A percentile compares a stretch with the other conserved stretches of the same genome.
These are phyloP conservation scores for Aphodius granarius DNA, from an alignment of 2,888 invertebrate species.

Conservation along the genomic window DNA sequence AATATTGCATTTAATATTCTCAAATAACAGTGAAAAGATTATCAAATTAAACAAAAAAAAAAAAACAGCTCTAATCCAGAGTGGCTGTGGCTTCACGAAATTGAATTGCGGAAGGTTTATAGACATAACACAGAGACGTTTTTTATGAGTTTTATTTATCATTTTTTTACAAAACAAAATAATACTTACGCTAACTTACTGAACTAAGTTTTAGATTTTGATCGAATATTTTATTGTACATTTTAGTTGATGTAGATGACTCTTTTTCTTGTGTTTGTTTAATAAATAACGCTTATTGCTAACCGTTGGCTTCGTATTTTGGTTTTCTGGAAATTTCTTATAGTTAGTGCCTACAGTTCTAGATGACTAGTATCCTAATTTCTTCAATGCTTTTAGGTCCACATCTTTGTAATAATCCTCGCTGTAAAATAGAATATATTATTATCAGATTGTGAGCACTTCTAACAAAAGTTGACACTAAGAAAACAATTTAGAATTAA, in stretches of 20 bases:
- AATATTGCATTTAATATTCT: too few relatives aligned
- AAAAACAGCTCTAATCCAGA: too few relatives aligned
- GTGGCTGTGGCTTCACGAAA: too few relatives aligned
- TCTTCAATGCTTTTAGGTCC: constrained; percentile 84
- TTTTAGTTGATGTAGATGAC: neutral
- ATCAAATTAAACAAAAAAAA: too few relatives aligned
- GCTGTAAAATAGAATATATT: constrained; percentile 56
- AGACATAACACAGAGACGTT: too few relatives aligned
- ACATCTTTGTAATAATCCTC: constrained; percentile 93
- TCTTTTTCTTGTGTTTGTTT: neutral
- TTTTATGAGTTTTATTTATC: neutral
- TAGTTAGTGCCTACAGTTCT: neutral
- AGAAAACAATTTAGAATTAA: too few relatives aligned
- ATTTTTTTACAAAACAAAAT: neutral
- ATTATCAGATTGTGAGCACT: neutral
- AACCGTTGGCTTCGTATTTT: neutral
- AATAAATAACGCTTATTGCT: neutral
- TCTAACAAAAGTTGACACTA: too few relatives aligned
- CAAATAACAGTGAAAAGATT: too few relatives aligned
- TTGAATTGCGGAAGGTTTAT: too few relatives aligned
- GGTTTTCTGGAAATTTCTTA: neutral
- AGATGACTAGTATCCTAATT: constrained; percentile 66
- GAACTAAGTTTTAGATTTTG: neutral
- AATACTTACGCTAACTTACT: neutral
- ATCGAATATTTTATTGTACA: neutral